These are phyloP conservation scores for Asobara japonica DNA, from an alignment of 1,140 invertebrate species.

Conservation along the genomic window DNA sequence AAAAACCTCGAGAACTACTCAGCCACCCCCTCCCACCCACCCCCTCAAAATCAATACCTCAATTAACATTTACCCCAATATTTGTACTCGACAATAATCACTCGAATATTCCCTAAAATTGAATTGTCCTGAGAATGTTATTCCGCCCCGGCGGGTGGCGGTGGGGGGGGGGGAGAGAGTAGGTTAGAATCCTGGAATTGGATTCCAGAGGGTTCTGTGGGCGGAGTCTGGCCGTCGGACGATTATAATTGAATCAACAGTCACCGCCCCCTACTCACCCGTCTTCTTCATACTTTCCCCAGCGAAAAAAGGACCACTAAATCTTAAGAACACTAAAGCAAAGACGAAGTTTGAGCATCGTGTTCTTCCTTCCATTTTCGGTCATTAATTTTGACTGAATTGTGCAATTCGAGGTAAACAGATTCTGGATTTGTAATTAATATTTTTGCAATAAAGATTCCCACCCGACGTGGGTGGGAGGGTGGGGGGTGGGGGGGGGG, in stretches of 20 bases:
- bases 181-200: conserved; percentile 53
- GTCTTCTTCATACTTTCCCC: conserved; percentile 48
- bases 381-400: too few relatives aligned
- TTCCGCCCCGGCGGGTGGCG: neutral
- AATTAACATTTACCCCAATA: neutral
- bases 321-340: neutral
- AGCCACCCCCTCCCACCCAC: neutral
- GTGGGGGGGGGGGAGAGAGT: conserved; percentile 34
- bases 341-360: too few relatives aligned
- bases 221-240: conserved; percentile 52
- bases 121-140: neutral
- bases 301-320: neutral
- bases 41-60: neutral
- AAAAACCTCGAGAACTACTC: neutral
- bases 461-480: too few relatives aligned
- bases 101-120: neutral
- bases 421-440: too few relatives aligned
- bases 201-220: conserved; percentile 56
- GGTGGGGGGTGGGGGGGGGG: too few relatives aligned
- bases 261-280: conserved; percentile 59
- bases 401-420: too few relatives aligned
- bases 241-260: conserved; percentile 65
- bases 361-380: too few relatives aligned
- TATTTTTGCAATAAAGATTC: neutral
- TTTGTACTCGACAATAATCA: neutral